A percentile compares a stretch with the other conserved stretches of the same genome.
Evolutionary conservation across 2,888 invertebrate genomes (phyloP).

Genomic region (Coecobrya sp.): DNA sequence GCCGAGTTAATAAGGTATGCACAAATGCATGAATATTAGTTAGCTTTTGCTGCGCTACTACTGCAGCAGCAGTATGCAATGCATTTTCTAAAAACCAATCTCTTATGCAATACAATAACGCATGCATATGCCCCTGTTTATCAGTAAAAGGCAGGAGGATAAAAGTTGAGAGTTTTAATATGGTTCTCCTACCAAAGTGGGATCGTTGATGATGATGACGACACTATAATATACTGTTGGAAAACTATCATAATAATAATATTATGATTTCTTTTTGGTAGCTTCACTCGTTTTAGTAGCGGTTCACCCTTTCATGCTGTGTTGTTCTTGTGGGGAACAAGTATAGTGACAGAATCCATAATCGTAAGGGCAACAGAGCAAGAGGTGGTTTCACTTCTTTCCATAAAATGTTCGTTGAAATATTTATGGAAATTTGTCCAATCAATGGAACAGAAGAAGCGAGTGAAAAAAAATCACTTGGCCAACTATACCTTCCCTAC

Average conservation of each 20-base stretch:
- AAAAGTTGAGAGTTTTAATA: slow-evolving; percentile 18
- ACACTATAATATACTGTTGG: not conserved
- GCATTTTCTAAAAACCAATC: not conserved
- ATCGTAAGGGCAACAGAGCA: slow-evolving; percentile 3
- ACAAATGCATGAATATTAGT: slow-evolving; percentile 30
- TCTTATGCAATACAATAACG: not conserved
- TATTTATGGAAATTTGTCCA: slow-evolving; percentile 81
- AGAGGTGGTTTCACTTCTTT: slow-evolving; percentile 21
- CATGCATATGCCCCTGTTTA: not conserved
- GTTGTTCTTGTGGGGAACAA: slow-evolving; percentile 7
- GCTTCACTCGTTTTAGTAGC: not conserved
- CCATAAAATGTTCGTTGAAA: slow-evolving; percentile 64
- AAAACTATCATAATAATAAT: slow-evolving; percentile 28
- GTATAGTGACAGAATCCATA: not conserved
- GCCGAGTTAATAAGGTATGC: slow-evolving; percentile 25
- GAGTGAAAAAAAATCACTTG: slow-evolving; percentile 80
- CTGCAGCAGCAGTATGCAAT: not conserved
- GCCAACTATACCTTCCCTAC: slow-evolving; percentile 48
- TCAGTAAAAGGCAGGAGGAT: not conserved
- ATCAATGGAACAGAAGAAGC: slow-evolving; percentile 79
- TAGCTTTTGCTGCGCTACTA: not conserved
- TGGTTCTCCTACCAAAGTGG: not conserved
- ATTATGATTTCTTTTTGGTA: slow-evolving; percentile 28
- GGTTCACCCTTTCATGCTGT: not conserved
- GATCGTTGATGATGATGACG: not conserved